Evolutionary conservation across 1,140 invertebrate species (phyloP).

Genomic region (Leptonema lineaticorne): DNA sequence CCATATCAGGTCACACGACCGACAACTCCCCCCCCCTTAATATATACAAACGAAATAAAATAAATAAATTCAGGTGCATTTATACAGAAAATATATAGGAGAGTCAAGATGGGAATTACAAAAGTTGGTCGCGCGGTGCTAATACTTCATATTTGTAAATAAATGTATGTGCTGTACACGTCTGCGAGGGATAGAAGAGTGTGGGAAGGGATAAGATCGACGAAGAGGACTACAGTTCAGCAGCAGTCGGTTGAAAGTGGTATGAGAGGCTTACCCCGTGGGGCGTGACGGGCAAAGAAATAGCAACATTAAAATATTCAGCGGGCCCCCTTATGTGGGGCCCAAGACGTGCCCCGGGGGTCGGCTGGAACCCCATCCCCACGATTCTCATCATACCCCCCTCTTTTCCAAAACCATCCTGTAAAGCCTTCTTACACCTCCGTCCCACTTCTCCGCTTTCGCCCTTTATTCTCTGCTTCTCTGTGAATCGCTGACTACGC

Average conservation of each 20-base stretch:
- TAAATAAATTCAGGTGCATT: too few species aligned
- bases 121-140: conserved; percentile 26
- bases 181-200: not conserved
- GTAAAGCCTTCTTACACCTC: too few species aligned
- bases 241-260: not conserved
- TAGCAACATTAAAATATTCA: conserved; percentile 36
- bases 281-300: conserved; percentile 36
- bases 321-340: conserved; percentile 1
- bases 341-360: conserved; percentile 18
- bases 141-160: conserved; percentile 34
- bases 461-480: not conserved
- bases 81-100: too few species aligned
- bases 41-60: not conserved
- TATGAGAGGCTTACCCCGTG: conserved; percentile 8
- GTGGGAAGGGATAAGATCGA: not conserved
- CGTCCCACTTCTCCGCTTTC: too few species aligned
- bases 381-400: not conserved
- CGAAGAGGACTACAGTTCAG: too few species aligned
- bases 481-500: not conserved
- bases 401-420: too few species aligned
- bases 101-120: conserved; percentile 15
- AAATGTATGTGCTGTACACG: conserved; percentile 29
- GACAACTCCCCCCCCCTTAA: not conserved
- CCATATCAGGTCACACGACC: too few species aligned
- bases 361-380: not conserved